Conservation (phyloP, 2,113 vertebrate species). For the Rhea pennata region DNA sequence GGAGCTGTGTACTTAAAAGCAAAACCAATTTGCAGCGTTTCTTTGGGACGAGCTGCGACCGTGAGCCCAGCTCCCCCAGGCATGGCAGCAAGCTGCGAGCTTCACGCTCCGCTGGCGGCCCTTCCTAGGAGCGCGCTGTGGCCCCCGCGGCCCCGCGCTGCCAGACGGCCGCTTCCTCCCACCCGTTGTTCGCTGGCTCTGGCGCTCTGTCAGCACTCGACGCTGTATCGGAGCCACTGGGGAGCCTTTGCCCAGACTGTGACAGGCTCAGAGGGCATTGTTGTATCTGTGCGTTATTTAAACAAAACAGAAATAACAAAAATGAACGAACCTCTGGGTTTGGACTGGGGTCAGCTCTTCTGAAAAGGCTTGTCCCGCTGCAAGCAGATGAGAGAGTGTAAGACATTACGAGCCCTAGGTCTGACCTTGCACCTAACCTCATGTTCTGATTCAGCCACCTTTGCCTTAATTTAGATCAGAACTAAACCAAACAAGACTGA, state of each 20-base stretch:
- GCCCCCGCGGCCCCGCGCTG: rapidly evolving
- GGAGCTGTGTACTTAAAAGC: background rate
- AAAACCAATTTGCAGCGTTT: rapidly evolving
- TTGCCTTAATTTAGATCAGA: background rate
- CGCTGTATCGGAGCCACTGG: background rate
- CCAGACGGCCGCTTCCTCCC: background rate
- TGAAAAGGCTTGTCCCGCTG: background rate
- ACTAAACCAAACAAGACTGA: background rate
- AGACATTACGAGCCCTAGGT: background rate
- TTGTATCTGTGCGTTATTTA: background rate
- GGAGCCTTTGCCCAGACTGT: background rate
- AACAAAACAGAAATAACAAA: background rate
- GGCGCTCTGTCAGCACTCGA: background rate
- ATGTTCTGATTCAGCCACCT: background rate
- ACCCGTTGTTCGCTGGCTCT: too few relatives aligned
- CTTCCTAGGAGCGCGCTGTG: rapidly evolving
- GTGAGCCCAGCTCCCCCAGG: too few relatives aligned
- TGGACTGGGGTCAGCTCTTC: background rate
- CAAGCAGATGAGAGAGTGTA: rapidly evolving
- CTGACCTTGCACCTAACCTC: background rate
- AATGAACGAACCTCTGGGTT: background rate
- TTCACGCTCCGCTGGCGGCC: too few relatives aligned
- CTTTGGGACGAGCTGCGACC: background rate
- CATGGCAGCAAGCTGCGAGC: too few relatives aligned
- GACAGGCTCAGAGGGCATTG: background rate